These are phyloP conservation scores for Brachirus orientalis DNA, from an alignment of 2,113 vertebrate genomes.

Conservation along the genomic window DNA sequence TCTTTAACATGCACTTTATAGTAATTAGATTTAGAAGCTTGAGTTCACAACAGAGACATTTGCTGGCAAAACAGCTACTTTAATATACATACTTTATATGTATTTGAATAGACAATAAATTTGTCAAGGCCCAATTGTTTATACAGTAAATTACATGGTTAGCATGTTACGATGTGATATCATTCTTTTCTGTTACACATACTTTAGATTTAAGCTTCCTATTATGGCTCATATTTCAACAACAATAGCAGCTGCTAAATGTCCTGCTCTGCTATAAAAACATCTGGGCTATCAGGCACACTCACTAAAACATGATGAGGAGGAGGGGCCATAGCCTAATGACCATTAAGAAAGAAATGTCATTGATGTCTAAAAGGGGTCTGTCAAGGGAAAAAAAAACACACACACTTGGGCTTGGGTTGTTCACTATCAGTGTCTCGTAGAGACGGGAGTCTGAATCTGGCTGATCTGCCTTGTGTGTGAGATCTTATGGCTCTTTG, in stretches of 20 bases:
- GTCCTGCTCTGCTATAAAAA: conserved; percentile 65
- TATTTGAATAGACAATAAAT: background rate
- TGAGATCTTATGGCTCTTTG: conserved; percentile 59
- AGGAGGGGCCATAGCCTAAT: conserved; percentile 21
- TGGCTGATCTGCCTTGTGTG: conserved; percentile 37
- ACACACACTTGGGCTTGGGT: conserved; percentile 6
- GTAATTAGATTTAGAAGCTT: background rate
- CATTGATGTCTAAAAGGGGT: conserved; percentile 50
- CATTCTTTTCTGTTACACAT: conserved; percentile 27
- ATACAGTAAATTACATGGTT: background rate
- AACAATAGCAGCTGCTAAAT: conserved; percentile 61
- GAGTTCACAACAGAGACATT: background rate
- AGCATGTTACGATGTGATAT: conserved; percentile 12
- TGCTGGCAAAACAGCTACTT: background rate
- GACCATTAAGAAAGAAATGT: conserved; percentile 59
- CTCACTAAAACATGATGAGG: conserved; percentile 55
- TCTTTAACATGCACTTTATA: background rate
- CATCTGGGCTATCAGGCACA: conserved; percentile 61
- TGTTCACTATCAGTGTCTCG: conserved; percentile 24
- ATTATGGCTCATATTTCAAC: conserved; percentile 64
- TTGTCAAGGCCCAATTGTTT: conserved; percentile 14
- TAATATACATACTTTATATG: background rate
- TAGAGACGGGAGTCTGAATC: conserved; percentile 50
- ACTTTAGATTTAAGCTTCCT: conserved; percentile 48
- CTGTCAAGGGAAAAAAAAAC: conserved; percentile 55